Base-by-base conservation (phyloP, 2,888 invertebrate species). In the Clusia tigrina region DNA sequence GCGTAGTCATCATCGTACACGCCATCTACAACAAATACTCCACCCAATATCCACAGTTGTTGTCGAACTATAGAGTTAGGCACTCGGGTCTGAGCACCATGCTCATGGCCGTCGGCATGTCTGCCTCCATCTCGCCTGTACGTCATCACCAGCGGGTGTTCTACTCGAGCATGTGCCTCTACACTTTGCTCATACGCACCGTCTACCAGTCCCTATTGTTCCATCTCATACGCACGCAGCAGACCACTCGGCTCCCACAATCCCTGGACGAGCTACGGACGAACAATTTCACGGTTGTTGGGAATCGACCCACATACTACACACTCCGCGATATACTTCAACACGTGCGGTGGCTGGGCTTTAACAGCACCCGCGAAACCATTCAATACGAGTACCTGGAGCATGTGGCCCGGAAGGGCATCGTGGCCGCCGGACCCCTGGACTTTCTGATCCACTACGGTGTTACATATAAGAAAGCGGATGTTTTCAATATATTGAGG, bases 201-300 rank as follows among this genome's bases (percentile, higher is more conserved):
- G 68, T 71, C 2, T 81, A 81, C 53, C 79, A 79, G 54, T 74
- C 77, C 1, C 63, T 75, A 5, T 54, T 80, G 1, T 79, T 70
- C 26, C 70, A 79, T 26, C 57, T 79, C 5, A 76, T 78, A 42
- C 68, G 74, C 1, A 73, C 71, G 1, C 71, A 71, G 1, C 69
- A 72, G 25, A 52, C 71, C n/a, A 65, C 64, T 2, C 57, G 58
- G 0, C 24, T 74, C 61, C 77, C 77, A 0, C 60, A 64, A 25
- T 54, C 67, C 17, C 69, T 74, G 2, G 67, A 73, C 1, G 64
- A 70, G 18, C 60, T 74, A 37, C 66, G 71, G n/a, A 52, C 60
- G 1, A 26, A 60, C 2, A 74, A 71, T 24, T 69, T 68, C 10
- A 70, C 69, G 1, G 66, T 70, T 6, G 53, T 71, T 1, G 12